Evolutionary conservation across 2,888 invertebrate genomes (phyloP), one percentile per base, ranked within the genome.

Genomic region (Nymphalis urticae): DNA sequence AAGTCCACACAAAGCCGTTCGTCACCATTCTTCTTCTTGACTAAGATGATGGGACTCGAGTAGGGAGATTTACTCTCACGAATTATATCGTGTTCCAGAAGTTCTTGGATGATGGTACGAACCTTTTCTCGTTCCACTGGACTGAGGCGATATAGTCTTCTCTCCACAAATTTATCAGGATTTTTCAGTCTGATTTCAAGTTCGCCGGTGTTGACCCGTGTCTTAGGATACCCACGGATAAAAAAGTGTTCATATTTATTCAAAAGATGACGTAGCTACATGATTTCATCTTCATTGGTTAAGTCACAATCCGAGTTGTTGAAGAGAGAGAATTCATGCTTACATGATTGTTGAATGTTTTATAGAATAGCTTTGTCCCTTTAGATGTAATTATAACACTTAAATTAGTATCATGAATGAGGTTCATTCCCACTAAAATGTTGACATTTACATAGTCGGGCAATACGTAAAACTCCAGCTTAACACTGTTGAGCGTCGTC

Each of bases 41-140:
- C 78, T n/a, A 77, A 60, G 9, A 79, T 70, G 60, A 77, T 72
- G 8, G 81, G 82, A 48, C 82, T 83, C 0, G 81, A 76, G 58
- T 68, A 82, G 0, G 77, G 74, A 0, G 80, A 81, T 13, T 71
- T 73, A 36, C 79, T 80, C 69, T 79, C 78, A 0, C 77, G 73
- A 5, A 82, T 73, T 16, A 83, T 81, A 1, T 76, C 71, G 17
- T 79, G 63, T 0, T 79, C 74, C 0, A 79, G 54, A 42, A 83
- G 65, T 1, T 80, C 79, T 0, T 68, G 61, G 0, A 81, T 56
- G 2, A 80, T 82, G 0, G 48, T 61, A 0, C 67, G 69, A 0
- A 82, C 80, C 36, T 76, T 79, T 63, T 78, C 77, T 0, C 77
- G 71, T 71, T 81, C 81, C 0, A 77, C 32, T 0, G 77, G 77